These are phyloP conservation scores for Ciconia nigra DNA, from an alignment of 2,797 vertebrate genomes.

Conservation along the genomic window DNA sequence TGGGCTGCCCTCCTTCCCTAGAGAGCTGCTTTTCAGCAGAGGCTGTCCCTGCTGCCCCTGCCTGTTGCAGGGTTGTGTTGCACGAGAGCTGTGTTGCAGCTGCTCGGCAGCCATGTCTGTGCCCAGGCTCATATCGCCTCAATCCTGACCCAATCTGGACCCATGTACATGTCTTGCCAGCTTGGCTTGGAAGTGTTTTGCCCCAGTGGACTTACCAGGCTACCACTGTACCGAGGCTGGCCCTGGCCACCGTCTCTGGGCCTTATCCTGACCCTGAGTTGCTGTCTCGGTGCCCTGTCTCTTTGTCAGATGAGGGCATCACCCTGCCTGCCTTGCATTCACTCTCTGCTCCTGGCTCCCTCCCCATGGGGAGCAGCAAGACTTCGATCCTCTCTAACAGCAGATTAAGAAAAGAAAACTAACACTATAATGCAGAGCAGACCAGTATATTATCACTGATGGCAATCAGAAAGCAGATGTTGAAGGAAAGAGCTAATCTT, in stretches of 20 bases:
- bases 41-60: not conserved
- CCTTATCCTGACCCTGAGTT: not conserved
- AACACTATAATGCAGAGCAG: not conserved
- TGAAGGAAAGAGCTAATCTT: not conserved
- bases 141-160: not conserved
- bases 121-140: not conserved
- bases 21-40: not conserved
- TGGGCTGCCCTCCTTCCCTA: not conserved
- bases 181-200: not conserved
- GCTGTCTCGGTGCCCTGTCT: not conserved
- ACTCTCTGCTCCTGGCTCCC: not conserved
- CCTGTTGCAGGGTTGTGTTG: too few species aligned
- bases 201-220: not conserved
- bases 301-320: too few species aligned
- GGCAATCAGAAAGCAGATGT: not conserved
- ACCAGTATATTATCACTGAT: not conserved
- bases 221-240: fast-evolving
- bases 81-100: too few species aligned
- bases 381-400: not conserved
- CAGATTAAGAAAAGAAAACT: not conserved
- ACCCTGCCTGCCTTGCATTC: too few species aligned
- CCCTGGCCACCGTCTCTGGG: not conserved
- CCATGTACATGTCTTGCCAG: fast-evolving
- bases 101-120: not conserved
- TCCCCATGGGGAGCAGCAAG: fast-evolving